Conservation (phyloP, 2,888 invertebrate species). For the Hypselothyrea guttata region DNA sequence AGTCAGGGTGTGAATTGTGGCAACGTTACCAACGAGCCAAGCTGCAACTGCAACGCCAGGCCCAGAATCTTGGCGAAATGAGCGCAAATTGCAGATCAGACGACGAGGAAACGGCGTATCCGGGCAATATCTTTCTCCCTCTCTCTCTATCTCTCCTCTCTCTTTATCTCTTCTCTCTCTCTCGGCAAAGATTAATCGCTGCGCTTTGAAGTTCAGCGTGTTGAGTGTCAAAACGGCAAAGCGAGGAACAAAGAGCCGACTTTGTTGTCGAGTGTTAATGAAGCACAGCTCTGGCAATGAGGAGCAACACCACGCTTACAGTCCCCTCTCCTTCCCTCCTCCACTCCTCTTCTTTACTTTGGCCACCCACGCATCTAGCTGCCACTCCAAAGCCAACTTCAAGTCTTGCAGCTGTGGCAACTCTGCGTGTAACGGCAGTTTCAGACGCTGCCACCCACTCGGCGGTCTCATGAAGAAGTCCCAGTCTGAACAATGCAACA, state of each 20-base stretch:
- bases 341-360: background rate
- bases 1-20: constrained; percentile 60
- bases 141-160: background rate
- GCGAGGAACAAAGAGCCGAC: constrained; percentile 48
- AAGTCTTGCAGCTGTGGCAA: constrained; percentile 19
- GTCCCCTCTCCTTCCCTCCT: background rate
- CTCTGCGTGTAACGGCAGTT: constrained; percentile 44
- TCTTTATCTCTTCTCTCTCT: background rate
- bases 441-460: constrained; percentile 53
- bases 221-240: constrained; percentile 48
- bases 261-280: constrained; percentile 52
- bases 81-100: background rate
- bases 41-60: too few relatives aligned
- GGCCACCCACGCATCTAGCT: constrained; percentile 33
- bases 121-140: background rate
- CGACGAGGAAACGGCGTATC: background rate
- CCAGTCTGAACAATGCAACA: constrained; percentile 13
- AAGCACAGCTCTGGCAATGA: constrained; percentile 39
- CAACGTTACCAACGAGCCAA: constrained; percentile 28
- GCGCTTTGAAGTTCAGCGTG: constrained; percentile 56
- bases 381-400: background rate
- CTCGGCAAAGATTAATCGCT: constrained; percentile 53
- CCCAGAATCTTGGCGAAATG: constrained; percentile 31
- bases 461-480: background rate
- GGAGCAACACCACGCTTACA: constrained; percentile 14